Evolutionary conservation across 2,888 invertebrate genomes (phyloP).

Genomic region (Steinernema hermaphroditum): DNA sequence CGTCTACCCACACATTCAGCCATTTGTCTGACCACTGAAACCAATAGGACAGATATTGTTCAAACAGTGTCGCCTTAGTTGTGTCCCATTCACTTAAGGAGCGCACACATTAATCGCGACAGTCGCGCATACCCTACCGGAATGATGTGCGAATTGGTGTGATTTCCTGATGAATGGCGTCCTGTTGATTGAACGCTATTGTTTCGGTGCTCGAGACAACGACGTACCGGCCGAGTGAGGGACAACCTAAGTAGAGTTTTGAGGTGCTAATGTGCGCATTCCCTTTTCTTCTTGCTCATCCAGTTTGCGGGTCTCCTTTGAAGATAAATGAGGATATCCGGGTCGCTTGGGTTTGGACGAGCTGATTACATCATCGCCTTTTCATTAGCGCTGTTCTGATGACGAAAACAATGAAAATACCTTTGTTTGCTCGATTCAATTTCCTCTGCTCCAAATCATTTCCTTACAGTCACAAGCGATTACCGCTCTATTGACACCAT

Average conservation of each 20-base stretch:
- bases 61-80: background rate
- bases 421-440: background rate
- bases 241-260: background rate
- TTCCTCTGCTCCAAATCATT: background rate
- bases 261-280: slow-evolving; percentile 29
- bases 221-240: slow-evolving; percentile 11
- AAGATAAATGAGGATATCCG: slow-evolving; percentile 13
- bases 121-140: slow-evolving; percentile 24
- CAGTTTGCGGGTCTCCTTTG: slow-evolving; percentile 18
- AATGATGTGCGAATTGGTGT: slow-evolving; percentile 21
- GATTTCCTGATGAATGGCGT: slow-evolving; percentile 29
- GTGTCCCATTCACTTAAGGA: slow-evolving; percentile 14
- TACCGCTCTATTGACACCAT: background rate
- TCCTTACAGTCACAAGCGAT: background rate
- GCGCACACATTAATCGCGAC: slow-evolving; percentile 27
- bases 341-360: background rate
- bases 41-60: slow-evolving; percentile 8
- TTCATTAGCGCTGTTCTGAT: background rate
- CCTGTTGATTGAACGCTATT: slow-evolving; percentile 29
- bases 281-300: background rate
- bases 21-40: background rate
- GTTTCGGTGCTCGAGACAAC: slow-evolving; percentile 17
- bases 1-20: background rate
- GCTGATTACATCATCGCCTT: slow-evolving; percentile 7
- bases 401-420: background rate